Evolutionary conservation across 2,797 vertebrate genomes (phyloP), one percentile per base, ranked within the genome.

Genomic region (Enteromius radiatus): DNA sequence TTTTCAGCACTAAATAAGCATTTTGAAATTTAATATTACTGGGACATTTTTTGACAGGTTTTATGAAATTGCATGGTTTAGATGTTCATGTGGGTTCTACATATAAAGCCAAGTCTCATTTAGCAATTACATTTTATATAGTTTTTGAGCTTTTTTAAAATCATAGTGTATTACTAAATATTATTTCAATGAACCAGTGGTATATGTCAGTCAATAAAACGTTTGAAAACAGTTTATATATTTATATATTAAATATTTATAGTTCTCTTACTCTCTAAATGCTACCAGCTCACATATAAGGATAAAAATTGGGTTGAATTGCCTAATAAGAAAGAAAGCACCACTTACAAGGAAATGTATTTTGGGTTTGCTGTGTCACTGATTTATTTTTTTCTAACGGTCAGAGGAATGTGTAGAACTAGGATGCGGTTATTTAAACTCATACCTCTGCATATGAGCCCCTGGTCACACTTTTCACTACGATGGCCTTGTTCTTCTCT

Each of bases 381-480:
- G 17, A 14, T 36, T 2, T 45, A 7, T 3, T 31, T 5, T 28
- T 64, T 17, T 38, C 21, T 12, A 78, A 21, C 3, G 26, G 26
- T 5, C 12, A 49, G 17, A 71, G 26, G 31, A 71, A 71, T 47
- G 45, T 71, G 68, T 5, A 71, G 4, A 49, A 71, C 26, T 49
- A 73, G 10, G 47, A 33, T 19, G 61, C 0, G 11, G 11, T 17
- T 23, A 14, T 79, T 56, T 41, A 10, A 21, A 17, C 17, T 17
- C 82, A 91, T 94, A 99, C 98, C 97, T 99, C 98, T 0, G 98
- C 98, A 78, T 96, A 94, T 5, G 98, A 99, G 79, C 97, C 97
- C 83, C 93, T 94, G 90, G 93, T 95, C 89, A 99, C 96, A 19
- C 96, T 97, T 90, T 97, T 99, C 89, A 99, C 98, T 89, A 99